Evolutionary conservation across 1,140 invertebrate genomes (phyloP).

Genomic region (Rhopalosiphum maidis): DNA sequence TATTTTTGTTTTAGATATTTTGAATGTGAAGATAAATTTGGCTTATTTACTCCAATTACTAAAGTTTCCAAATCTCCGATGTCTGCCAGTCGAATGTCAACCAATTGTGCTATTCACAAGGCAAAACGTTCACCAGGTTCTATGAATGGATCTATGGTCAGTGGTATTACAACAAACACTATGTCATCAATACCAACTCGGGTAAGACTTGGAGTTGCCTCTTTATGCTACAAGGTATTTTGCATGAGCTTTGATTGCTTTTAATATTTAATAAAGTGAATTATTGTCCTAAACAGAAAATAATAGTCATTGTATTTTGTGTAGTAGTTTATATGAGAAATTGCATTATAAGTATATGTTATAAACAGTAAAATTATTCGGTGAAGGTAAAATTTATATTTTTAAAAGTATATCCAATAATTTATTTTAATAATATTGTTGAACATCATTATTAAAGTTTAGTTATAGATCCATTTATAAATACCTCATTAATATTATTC

Average conservation of each 20-base stretch:
- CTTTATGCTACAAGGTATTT: slow-evolving; percentile 54
- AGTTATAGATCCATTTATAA: background rate
- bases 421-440: background rate
- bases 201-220: slow-evolving; percentile 74
- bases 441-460: background rate
- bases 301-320: background rate
- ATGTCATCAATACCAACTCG: slow-evolving; percentile 63
- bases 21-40: slow-evolving; percentile 86
- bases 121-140: slow-evolving; percentile 64
- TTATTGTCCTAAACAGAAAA: background rate
- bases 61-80: slow-evolving; percentile 85
- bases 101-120: slow-evolving; percentile 69
- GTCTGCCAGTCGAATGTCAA: slow-evolving; percentile 69
- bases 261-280: slow-evolving; percentile 8
- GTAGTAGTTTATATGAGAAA: background rate
- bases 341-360: background rate
- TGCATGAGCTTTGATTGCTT: slow-evolving; percentile 45
- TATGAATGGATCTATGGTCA: slow-evolving; percentile 67
- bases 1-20: slow-evolving; percentile 78
- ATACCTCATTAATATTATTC: background rate
- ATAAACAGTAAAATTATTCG: background rate
- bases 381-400: background rate
- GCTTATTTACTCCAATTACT: slow-evolving; percentile 88
- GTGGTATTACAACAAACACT: slow-evolving; percentile 62
- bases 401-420: background rate